Conservation (phyloP, 2,888 invertebrate genomes). For the Heliconius ismenius region DNA sequence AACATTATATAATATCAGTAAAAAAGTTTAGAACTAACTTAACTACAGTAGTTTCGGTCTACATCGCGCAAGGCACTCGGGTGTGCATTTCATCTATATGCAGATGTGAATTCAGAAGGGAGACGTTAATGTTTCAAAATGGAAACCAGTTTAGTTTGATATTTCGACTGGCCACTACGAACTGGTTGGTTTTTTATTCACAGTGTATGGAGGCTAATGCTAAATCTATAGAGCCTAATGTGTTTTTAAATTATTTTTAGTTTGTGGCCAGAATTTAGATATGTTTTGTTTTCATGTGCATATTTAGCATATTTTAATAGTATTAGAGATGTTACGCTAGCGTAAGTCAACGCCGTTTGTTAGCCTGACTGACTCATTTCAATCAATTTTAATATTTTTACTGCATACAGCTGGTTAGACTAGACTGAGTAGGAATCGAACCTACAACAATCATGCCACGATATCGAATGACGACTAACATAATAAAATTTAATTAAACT, state of each 20-base stretch:
- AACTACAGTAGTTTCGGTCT: slow-evolving; percentile 9
- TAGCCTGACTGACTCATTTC: no score
- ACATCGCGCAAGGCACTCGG: slow-evolving; percentile 19
- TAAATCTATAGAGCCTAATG: slow-evolving; percentile 12
- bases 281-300: neutral
- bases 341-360: no score
- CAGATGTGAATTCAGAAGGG: slow-evolving; percentile 36
- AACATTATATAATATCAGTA: neutral
- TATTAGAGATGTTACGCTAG: no score
- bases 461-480: no score
- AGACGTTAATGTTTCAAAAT: slow-evolving; percentile 39
- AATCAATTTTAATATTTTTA: no score
- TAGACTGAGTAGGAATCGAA: no score
- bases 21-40: neutral
- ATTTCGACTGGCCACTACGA: slow-evolving; percentile 18
- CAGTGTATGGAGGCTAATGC: neutral
- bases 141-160: slow-evolving; percentile 21
- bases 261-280: neutral
- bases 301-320: no score
- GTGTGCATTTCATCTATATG: slow-evolving; percentile 42
- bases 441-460: no score
- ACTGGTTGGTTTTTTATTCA: slow-evolving; percentile 10
- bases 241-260: neutral
- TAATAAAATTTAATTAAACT: neutral
- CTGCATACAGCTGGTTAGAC: no score